Evolutionary conservation across 1,140 invertebrate species (phyloP).

Genomic region (Aporrectodea caliginosa): DNA sequence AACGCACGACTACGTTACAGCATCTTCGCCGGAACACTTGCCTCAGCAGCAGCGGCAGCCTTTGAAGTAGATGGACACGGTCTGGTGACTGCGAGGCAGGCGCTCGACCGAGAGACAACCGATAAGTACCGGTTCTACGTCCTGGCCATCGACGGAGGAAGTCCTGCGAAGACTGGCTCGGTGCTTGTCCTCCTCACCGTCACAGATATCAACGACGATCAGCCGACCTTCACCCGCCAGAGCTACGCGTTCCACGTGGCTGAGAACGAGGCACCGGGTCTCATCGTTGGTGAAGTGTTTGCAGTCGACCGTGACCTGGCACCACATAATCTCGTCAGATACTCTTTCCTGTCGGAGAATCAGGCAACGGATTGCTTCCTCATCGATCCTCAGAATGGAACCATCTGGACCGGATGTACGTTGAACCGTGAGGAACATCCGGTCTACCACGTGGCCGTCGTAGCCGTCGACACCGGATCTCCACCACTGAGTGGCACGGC

Average conservation of each 20-base stretch:
- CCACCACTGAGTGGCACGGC: slow-evolving; percentile 20
- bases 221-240: slow-evolving; percentile 13
- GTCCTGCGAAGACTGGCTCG: not conserved
- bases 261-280: slow-evolving; percentile 5
- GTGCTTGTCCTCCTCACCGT: slow-evolving; percentile 21
- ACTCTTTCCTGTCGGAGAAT: not conserved
- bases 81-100: slow-evolving; percentile 74
- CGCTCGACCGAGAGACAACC: slow-evolving; percentile 78
- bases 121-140: slow-evolving; percentile 51
- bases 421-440: slow-evolving; percentile 23
- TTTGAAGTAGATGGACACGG: slow-evolving; percentile 55
- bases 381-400: slow-evolving; percentile 21
- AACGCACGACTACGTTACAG: slow-evolving; percentile 8
- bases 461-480: slow-evolving; percentile 59
- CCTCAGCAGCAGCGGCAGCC: not conserved
- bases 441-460: slow-evolving; percentile 67
- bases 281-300: slow-evolving; percentile 6
- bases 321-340: slow-evolving; percentile 20
- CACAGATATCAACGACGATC: slow-evolving; percentile 32
- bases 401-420: slow-evolving; percentile 8
- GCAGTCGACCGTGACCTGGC: slow-evolving; percentile 23
- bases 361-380: not conserved
- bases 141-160: slow-evolving; percentile 19
- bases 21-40: not conserved
- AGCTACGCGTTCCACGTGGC: slow-evolving; percentile 13